Percentiles rank a stretch among this genome's conserved stretches.
phyloP scores from a whole-genome alignment of 1,140 invertebrate species.

The Bilobella aurantiaca region DNA sequence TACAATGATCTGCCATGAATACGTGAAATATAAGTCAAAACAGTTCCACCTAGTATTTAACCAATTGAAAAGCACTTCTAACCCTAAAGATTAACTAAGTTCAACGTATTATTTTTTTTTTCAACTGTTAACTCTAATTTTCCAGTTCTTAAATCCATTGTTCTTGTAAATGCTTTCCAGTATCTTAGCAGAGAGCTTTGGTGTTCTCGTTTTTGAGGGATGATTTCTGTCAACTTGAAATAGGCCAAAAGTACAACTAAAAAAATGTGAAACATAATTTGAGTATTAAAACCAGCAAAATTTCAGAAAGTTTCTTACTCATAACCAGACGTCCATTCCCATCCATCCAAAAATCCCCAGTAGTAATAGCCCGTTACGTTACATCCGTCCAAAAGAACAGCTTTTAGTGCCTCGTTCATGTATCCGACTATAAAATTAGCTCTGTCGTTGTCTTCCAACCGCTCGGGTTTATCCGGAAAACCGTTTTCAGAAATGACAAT shows the following conservation, averaged over 20 bases:
- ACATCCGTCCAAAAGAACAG: constrained; percentile 20
- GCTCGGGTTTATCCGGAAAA: constrained; percentile 37
- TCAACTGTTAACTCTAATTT: too few relatives aligned
- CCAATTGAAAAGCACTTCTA: too few relatives aligned
- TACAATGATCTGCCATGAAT: too few relatives aligned
- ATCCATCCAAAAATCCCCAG: constrained; percentile 23
- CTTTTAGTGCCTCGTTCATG: constrained; percentile 26
- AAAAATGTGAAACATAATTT: not conserved
- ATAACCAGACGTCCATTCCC: constrained; percentile 23
- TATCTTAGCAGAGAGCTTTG: constrained; percentile 38
- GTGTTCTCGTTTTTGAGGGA: constrained; percentile 36
- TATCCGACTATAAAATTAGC: constrained; percentile 40
- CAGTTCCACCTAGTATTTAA: too few relatives aligned
- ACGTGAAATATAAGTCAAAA: too few relatives aligned
- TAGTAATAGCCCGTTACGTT: constrained; percentile 22
- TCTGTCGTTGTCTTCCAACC: constrained; percentile 38
- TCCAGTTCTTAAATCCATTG: constrained; percentile 37
- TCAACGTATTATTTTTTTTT: too few relatives aligned
- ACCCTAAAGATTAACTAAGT: too few relatives aligned
- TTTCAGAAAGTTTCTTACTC: not conserved
- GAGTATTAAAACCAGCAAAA: not conserved
- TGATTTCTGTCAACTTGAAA: constrained; percentile 41
- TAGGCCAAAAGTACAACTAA: constrained; percentile 38
- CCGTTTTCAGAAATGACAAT: constrained; percentile 44
- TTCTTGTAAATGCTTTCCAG: constrained; percentile 36